phyloP scores from a whole-genome alignment of 1,140 invertebrate species.

The Diplogasteroides magnus region DNA sequence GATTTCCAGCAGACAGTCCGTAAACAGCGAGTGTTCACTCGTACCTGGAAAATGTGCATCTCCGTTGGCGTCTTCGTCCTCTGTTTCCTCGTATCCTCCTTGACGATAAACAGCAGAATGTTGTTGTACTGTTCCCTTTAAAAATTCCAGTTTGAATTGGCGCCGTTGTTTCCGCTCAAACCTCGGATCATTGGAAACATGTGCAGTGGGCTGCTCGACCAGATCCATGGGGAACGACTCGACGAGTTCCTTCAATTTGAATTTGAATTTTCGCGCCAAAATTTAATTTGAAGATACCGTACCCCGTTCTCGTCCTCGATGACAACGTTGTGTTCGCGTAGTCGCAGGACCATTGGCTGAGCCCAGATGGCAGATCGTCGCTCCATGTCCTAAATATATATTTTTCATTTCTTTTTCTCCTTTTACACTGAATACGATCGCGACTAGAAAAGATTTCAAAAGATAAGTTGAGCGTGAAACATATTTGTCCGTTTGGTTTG shows the following conservation, averaged over 20 bases:
- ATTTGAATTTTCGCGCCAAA: constrained; percentile 5
- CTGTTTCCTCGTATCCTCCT: constrained; percentile 60
- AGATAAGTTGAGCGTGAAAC: no score
- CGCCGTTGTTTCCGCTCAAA: not conserved
- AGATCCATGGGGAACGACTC: constrained; percentile 85
- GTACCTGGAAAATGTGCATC: constrained; percentile 93
- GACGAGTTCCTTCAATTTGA: constrained; percentile 68
- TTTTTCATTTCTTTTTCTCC: not conserved
- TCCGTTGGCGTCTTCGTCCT: constrained; percentile 66
- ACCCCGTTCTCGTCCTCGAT: constrained; percentile 94
- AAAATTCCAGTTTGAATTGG: not conserved
- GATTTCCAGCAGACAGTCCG: constrained; percentile 1
- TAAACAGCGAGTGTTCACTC: constrained; percentile 11
- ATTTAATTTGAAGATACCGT: constrained; percentile 42
- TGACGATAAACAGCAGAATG: constrained; percentile 89
- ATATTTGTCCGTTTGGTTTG: no score
- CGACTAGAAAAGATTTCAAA: no score
- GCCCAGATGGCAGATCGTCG: constrained; percentile 98
- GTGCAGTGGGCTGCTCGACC: constrained; percentile 89
- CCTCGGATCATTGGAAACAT: constrained; percentile 78
- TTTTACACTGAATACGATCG: no score
- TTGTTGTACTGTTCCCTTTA: constrained; percentile 95
- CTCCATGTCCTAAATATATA: constrained; percentile 65
- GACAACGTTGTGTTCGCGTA: constrained; percentile 77
- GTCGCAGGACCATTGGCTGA: constrained; percentile 86